Evolutionary conservation across 2,797 vertebrate genomes (phyloP).

Genomic region (Coilia nasus): DNA sequence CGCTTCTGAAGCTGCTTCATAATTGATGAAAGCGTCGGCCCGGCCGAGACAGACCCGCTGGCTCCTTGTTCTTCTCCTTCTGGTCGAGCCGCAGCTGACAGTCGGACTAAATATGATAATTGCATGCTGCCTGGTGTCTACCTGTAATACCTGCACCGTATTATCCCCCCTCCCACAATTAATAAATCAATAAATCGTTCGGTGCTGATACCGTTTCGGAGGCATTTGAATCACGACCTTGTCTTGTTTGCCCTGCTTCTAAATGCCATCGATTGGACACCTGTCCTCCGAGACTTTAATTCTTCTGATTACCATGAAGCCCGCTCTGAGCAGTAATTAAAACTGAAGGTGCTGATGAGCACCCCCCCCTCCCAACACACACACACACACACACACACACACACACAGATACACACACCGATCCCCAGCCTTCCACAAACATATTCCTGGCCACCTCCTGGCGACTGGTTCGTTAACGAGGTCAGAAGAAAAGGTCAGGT

Average conservation of each 20-base stretch:
- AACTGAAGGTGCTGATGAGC: constrained; percentile 5
- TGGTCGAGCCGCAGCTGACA: constrained; percentile 8
- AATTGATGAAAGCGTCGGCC: constrained; percentile 10
- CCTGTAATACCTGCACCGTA: constrained; percentile 2
- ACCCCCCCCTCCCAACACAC: too few relatives aligned
- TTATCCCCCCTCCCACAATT: neutral
- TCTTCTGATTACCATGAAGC: constrained; percentile 45
- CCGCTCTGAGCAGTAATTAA: constrained; percentile 46
- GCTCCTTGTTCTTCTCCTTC: neutral
- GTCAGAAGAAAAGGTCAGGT: constrained; percentile 13
- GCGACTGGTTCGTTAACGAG: constrained; percentile 14
- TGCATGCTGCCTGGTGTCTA: neutral
- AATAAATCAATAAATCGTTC: constrained; percentile 6
- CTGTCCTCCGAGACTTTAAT: constrained; percentile 26
- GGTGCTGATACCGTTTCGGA: neutral
- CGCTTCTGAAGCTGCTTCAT: neutral
- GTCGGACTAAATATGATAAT: constrained; percentile 6
- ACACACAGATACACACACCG: neutral
- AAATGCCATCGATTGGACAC: constrained; percentile 40
- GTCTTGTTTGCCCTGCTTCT: constrained; percentile 26
- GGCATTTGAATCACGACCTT: constrained; percentile 21
- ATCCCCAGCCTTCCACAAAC: neutral
- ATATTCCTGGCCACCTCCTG: neutral
- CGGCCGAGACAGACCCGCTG: neutral
- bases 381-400: neutral